Base-by-base conservation (phyloP, 2,113 vertebrate genomes). In the Campylomormyrus numenius region DNA sequence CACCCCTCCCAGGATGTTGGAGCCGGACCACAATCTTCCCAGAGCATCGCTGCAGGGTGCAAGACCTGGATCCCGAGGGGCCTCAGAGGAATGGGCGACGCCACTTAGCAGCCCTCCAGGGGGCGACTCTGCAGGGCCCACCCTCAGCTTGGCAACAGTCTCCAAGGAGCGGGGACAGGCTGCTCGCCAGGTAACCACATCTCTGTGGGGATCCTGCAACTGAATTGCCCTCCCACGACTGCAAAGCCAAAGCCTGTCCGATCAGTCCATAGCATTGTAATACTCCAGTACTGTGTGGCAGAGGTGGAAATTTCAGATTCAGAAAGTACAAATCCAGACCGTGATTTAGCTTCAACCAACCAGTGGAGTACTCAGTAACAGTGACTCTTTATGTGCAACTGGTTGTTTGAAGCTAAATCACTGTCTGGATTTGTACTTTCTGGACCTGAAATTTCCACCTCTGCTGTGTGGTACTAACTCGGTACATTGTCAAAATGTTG, bases 151-250 rank as follows among this genome's bases (percentile, higher is more conserved):
- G 2, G 6, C 92, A 88, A 90, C 94, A 31, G 93, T 88, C 84
- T 91, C 94, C 90, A 89, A 91, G 17, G 93, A 95, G 48, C 94
- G 94, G 93, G 95, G 93, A 92, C 95, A 90, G 89, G 15, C 93
- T 3, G 93, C 94, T 1, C 96, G 93, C 92, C 97, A 97, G 97
- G 97, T 97, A 94, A 89, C 35, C 35, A 46, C n/a, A 21, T 89
- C 88, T 2, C 52, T 94, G 93, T 91, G 85, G 21, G 50, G 50
- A 56, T 35, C 52, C 52, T 21, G 87, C 52, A 89, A 27, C n/a
- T 70, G 58, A 74, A 35, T 53, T 31, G 24, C 10, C 7, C 52
- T 42, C 1, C 35, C 8, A 5, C n/a, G 1, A 48, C 21, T 83
- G 77, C 77, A 39, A 83, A 70, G 62, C 62, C 9, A 31, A 27